Percentiles rank a stretch among this genome's conserved stretches.
These are phyloP conservation scores for Nasonia giraulti DNA, from an alignment of 1,140 invertebrate species.

Conservation along the genomic window DNA sequence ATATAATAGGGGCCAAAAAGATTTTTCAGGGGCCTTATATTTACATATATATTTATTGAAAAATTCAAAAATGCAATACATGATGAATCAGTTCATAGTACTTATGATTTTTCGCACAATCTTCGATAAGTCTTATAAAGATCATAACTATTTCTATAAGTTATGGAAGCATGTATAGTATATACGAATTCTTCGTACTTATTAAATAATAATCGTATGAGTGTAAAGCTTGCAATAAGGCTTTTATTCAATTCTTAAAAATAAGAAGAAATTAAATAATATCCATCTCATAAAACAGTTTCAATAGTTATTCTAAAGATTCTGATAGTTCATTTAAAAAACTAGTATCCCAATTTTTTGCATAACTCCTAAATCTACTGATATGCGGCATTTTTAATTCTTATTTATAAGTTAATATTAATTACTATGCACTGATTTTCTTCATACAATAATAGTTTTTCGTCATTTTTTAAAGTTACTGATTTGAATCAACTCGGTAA, in stretches of 20 bases:
- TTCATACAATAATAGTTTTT: too few species aligned
- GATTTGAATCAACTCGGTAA: not conserved
- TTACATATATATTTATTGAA: conserved; percentile 5
- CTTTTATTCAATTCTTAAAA: not conserved
- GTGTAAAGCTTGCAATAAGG: not conserved
- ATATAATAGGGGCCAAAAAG: too few species aligned
- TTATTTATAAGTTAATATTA: not conserved
- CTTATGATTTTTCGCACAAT: too few species aligned
- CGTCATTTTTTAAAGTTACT: too few species aligned
- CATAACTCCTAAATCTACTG: not conserved
- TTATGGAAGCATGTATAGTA: not conserved
- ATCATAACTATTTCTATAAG: not conserved
- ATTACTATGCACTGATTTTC: too few species aligned
- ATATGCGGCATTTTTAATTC: not conserved
- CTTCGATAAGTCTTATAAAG: not conserved
- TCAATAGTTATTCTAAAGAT: not conserved
- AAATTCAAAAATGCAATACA: not conserved
- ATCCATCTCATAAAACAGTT: too few species aligned
- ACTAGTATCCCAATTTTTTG: not conserved
- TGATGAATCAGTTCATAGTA: not conserved
- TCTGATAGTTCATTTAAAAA: not conserved
- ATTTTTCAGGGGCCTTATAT: not conserved
- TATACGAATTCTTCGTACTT: not conserved
- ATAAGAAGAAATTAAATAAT: not conserved
- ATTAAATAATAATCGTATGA: not conserved